Evolutionary conservation across 2,888 invertebrate species (phyloP), one percentile per base, ranked within the genome.

Genomic region (Leptinotarsa peninsularis): DNA sequence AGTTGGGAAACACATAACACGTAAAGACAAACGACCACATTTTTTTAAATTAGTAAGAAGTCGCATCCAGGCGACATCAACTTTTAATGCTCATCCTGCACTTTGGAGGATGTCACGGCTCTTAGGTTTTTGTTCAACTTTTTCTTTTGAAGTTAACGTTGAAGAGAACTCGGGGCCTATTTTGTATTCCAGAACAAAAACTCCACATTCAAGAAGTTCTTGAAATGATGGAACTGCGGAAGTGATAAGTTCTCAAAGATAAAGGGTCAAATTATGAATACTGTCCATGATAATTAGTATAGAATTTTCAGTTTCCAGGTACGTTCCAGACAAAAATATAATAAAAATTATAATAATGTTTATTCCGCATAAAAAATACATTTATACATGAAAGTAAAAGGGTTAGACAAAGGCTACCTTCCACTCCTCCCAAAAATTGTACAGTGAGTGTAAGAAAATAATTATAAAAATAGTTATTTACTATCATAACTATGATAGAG

Each of bases 11-110:
- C 70, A 73, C 67, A 67, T 76, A 67, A 73, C 63, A 73, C 70
- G 69, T 71, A 27, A 50, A 73, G 76, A 76, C 73, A 73, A 76
- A 76, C 67, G 73, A 70, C 60, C 68, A 27, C 68, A 72, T 69
- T 72, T 75, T 75, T 75, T 69, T 66, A 56, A 75, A 75, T 72
- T 72, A 75, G 33, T 58, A 70, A 70, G 58, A 70, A 70, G 70
- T 70, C 49, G 49, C 58, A 27, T 58, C 15, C 70, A 5, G 49
- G 54, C 49, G 58, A 70, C 70, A 70, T 58, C 58, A 58, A 56
- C 58, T 58, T 70, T 70, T 21, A 43, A 63, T 63, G 63, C 13
- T 63, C 63, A 63, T 63, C 63, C 63, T 63, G 43, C 63, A 33
- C 63, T 33, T 63, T 63, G 33, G n/a, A 18, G 33, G n/a, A 63